A percentile compares a stretch with the other conserved stretches of the same genome.
Conservation (phyloP, 2,888 invertebrate genomes). For the Gandaritis pyraliata region DNA sequence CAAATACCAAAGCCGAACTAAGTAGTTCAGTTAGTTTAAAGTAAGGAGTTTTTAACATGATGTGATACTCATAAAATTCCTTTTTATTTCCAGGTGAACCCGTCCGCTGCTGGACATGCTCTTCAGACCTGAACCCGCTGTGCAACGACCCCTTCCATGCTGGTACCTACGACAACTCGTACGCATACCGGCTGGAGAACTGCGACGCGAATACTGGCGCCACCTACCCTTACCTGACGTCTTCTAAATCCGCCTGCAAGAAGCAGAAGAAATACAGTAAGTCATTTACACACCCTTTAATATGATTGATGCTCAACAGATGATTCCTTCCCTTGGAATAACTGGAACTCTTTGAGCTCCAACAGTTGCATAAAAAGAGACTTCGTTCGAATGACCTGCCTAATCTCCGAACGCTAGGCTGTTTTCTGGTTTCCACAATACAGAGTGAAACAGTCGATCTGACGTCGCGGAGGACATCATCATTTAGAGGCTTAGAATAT, state of each 20-base stretch:
- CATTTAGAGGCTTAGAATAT: too few relatives aligned
- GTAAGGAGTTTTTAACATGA: too few relatives aligned
- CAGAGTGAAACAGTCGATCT: too few relatives aligned
- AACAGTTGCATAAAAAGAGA: too few relatives aligned
- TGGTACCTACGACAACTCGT: conserved; percentile 75
- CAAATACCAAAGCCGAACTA: too few relatives aligned
- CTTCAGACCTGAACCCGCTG: conserved; percentile 87
- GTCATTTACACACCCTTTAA: conserved; percentile 45
- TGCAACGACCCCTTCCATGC: conserved; percentile 90
- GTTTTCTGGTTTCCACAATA: too few relatives aligned
- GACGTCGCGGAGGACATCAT: too few relatives aligned
- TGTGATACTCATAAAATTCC: not conserved
- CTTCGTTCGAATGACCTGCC: too few relatives aligned
- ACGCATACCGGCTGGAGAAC: conserved; percentile 75
- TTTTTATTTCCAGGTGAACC: conserved; percentile 83
- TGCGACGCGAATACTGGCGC: conserved; percentile 78
- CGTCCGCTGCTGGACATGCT: conserved; percentile 90
- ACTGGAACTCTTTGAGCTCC: too few relatives aligned
- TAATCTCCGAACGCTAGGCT: too few relatives aligned
- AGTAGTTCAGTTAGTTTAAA: too few relatives aligned
- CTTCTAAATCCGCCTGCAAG: conserved; percentile 88
- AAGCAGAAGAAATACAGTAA: conserved; percentile 91
- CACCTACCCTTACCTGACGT: conserved; percentile 74
- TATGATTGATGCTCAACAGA: not conserved
- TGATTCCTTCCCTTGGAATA: too few relatives aligned